Evolutionary conservation across 2,888 invertebrate species (phyloP).

Genomic region (Rambutsinella grinnellia): DNA sequence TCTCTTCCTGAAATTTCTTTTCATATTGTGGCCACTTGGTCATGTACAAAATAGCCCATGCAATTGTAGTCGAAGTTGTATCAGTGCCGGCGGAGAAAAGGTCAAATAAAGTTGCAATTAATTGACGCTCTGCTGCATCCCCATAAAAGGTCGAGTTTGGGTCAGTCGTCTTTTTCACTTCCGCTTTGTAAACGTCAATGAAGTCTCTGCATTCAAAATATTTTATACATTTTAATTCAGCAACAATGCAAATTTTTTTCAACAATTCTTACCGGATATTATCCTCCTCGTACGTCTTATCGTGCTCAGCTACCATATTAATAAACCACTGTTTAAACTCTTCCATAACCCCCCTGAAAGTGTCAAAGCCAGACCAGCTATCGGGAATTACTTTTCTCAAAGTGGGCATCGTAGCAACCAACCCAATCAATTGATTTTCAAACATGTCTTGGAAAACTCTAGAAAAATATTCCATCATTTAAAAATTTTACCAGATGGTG

Average conservation of each 20-base stretch:
- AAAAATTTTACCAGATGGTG: too few species aligned
- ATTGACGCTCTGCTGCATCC: not conserved
- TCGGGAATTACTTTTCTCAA: constrained; percentile 20
- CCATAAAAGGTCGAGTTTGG: not conserved
- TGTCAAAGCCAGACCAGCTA: constrained; percentile 5
- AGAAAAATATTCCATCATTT: too few species aligned
- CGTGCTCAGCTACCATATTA: constrained; percentile 12
- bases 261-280: constrained; percentile 2
- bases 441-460: constrained; percentile 27
- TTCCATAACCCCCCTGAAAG: not conserved
- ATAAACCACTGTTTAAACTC: not conserved
- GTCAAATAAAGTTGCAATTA: constrained; percentile 32
- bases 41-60: constrained; percentile 47
- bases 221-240: not conserved
- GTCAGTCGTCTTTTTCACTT: not conserved
- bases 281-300: not conserved
- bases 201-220: constrained; percentile 15
- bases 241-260: not conserved
- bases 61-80: constrained; percentile 44
- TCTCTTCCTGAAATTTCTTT: constrained; percentile 49
- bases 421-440: not conserved
- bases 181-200: not conserved
- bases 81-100: constrained; percentile 48
- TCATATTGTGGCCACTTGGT: constrained; percentile 34
- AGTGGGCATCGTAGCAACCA: too few species aligned